These are phyloP conservation scores for Poecilia gillii DNA, from an alignment of 2,797 vertebrate species.

Conservation along the genomic window DNA sequence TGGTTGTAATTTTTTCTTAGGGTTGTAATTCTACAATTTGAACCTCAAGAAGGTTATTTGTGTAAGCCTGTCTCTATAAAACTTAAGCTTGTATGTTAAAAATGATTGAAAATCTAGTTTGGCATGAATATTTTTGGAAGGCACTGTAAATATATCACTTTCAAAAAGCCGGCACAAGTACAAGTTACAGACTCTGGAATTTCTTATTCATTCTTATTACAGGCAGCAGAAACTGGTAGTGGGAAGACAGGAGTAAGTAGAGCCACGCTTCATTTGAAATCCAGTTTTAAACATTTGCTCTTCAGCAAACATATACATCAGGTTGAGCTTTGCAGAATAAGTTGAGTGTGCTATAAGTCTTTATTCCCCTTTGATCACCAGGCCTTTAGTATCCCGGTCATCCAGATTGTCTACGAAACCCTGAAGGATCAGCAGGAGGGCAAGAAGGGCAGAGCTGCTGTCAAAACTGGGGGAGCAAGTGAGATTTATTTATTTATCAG, in stretches of 20 bases:
- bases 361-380: slow-evolving; percentile 53
- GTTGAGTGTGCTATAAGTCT: background rate
- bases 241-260: slow-evolving; percentile 98
- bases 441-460: slow-evolving; percentile 88
- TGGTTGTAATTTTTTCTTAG: background rate
- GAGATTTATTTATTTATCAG: slow-evolving; percentile 24
- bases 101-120: background rate
- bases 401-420: slow-evolving; percentile 98
- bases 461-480: slow-evolving; percentile 94
- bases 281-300: background rate
- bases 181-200: background rate
- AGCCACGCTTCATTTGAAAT: background rate
- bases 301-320: background rate
- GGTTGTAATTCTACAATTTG: background rate
- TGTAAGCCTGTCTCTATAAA: background rate
- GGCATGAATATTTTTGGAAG: background rate
- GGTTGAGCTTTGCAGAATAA: too few species aligned
- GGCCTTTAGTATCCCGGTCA: slow-evolving; percentile 98
- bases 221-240: slow-evolving; percentile 99
- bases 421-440: slow-evolving; percentile 96
- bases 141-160: background rate
- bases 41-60: background rate
- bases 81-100: background rate
- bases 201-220: background rate
- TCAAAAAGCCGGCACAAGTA: background rate